These are phyloP conservation scores for Galerucella calmariensis DNA, from an alignment of 2,888 invertebrate genomes.

Conservation along the genomic window DNA sequence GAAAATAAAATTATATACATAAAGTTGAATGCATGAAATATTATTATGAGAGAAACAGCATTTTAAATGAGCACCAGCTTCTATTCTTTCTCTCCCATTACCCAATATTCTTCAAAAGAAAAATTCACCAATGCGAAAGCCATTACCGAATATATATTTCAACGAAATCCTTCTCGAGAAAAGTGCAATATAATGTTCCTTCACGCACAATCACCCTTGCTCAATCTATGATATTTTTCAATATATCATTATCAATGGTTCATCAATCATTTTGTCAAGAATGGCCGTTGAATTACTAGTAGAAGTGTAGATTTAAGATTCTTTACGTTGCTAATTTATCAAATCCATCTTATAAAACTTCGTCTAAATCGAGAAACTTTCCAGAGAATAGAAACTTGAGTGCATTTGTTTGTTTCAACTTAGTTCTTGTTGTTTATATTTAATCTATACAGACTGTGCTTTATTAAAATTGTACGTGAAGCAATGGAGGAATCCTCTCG, in stretches of 20 bases:
- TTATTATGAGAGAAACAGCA: not conserved
- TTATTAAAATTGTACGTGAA: no score
- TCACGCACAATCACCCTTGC: slow-evolving; percentile 50
- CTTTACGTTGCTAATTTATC: slow-evolving; percentile 13
- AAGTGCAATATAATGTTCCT: slow-evolving; percentile 49
- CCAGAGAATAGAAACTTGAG: not conserved
- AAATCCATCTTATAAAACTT: slow-evolving; percentile 9
- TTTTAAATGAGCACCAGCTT: slow-evolving; percentile 6
- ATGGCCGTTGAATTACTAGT: slow-evolving; percentile 19
- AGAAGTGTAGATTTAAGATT: slow-evolving; percentile 15
- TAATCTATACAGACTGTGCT: not conserved
- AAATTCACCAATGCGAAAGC: slow-evolving; percentile 33
- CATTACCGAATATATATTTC: slow-evolving; percentile 29
- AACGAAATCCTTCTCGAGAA: slow-evolving; percentile 26
- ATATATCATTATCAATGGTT: slow-evolving; percentile 35
- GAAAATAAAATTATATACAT: not conserved
- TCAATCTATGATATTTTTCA: slow-evolving; percentile 45
- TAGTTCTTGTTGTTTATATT: not conserved
- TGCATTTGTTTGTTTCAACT: not conserved
- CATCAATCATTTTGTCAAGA: slow-evolving; percentile 32
- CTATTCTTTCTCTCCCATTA: slow-evolving; percentile 26
- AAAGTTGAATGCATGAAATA: not conserved
- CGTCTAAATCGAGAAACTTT: not conserved
- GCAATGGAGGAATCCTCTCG: no score
- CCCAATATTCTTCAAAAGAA: slow-evolving; percentile 28